These are phyloP conservation scores for Potorous gilbertii DNA, from an alignment of 2,797 vertebrate species.

Conservation along the genomic window DNA sequence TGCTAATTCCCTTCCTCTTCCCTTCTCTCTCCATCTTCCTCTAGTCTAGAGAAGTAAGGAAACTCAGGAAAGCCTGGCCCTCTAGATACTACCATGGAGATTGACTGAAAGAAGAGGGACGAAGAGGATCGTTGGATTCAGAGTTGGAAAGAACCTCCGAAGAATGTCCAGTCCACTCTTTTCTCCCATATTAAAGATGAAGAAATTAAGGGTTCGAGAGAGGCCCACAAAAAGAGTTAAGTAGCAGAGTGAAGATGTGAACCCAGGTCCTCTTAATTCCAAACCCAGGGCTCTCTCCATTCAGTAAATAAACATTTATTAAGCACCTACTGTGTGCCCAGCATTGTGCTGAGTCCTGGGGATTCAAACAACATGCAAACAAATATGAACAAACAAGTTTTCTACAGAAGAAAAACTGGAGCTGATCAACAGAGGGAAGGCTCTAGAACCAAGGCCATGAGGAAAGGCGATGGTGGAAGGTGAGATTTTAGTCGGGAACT, in stretches of 20 bases:
- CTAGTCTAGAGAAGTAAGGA: too few relatives aligned
- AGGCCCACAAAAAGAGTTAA: neutral
- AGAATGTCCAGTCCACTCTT: neutral
- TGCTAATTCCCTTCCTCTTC: neutral
- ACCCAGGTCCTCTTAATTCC: too few relatives aligned
- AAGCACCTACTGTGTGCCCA: neutral
- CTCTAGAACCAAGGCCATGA: neutral
- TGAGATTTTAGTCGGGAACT: neutral
- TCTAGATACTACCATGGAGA: neutral
- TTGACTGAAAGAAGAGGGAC: neutral
- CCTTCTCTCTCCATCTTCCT: too few relatives aligned
- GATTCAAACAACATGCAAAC: neutral
- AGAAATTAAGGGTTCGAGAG: neutral
- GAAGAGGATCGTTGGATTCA: neutral
- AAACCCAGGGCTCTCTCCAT: neutral
- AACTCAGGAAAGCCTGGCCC: too few relatives aligned
- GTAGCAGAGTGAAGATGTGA: neutral
- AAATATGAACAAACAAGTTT: neutral
- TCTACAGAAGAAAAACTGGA: neutral
- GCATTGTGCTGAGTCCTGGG: neutral
- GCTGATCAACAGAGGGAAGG: neutral
- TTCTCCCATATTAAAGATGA: neutral
- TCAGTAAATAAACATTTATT: neutral
- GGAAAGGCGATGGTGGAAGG: neutral
- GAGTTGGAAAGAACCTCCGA: neutral